phyloP scores from a whole-genome alignment of 1,140 invertebrate genomes.

The Platyscapa corneri region DNA sequence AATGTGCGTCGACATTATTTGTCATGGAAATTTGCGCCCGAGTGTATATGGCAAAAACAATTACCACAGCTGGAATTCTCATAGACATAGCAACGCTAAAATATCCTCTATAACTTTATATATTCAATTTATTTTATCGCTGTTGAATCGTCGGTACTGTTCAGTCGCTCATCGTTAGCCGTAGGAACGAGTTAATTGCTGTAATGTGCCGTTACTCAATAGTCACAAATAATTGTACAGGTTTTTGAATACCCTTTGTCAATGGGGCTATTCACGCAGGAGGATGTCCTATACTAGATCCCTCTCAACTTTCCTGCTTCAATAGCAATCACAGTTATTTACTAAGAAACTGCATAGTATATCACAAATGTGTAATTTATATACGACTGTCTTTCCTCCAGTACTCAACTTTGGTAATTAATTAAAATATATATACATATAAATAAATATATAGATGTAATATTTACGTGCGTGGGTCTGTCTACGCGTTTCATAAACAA shows the following conservation, averaged over 20 bases:
- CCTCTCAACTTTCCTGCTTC: not conserved
- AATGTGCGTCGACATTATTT: constrained; percentile 14
- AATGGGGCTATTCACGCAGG: not conserved
- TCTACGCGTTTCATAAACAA: constrained; percentile 8
- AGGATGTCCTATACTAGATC: not conserved
- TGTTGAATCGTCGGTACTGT: not conserved
- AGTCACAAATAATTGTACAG: constrained; percentile 40
- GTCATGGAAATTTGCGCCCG: not conserved
- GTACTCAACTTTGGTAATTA: constrained; percentile 33
- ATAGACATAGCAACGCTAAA: not conserved
- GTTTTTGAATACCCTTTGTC: constrained; percentile 44
- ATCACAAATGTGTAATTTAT: constrained; percentile 17
- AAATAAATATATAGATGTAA: too few relatives aligned
- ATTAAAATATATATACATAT: too few relatives aligned
- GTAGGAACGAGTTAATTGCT: constrained; percentile 41
- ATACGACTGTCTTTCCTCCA: not conserved
- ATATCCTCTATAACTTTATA: constrained; percentile 8
- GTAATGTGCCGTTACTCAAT: constrained; percentile 44
- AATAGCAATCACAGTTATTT: constrained; percentile 31
- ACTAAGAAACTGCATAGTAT: constrained; percentile 18
- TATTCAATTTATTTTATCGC: constrained; percentile 34
- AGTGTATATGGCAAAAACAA: not conserved
- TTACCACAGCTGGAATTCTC: not conserved
- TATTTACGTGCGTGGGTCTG: not conserved
- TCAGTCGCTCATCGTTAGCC: not conserved